Percentiles rank a stretch among this genome's conserved stretches.
Conservation (phyloP, 2,888 invertebrate genomes). For the Cantharis nigra region DNA sequence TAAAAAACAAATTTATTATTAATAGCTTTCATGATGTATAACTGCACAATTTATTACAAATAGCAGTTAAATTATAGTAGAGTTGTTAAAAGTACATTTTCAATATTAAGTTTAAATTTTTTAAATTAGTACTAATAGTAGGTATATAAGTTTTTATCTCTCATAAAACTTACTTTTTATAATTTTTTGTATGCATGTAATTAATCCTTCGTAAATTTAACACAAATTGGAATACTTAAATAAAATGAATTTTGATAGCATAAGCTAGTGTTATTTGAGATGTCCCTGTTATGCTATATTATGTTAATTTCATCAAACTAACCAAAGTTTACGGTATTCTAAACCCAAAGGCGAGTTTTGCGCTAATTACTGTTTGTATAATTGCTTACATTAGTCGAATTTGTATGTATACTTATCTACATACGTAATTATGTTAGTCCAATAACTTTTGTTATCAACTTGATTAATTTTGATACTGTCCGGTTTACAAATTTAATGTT, state of each 20-base stretch:
- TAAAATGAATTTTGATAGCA: neutral
- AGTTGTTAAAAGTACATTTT: neutral
- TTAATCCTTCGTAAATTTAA: neutral
- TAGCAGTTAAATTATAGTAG: neutral
- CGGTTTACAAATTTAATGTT: neutral
- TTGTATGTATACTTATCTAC: constrained; percentile 4
- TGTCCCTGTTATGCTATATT: constrained; percentile 25
- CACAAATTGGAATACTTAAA: neutral
- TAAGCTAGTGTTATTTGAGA: constrained; percentile 13
- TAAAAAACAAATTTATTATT: neutral
- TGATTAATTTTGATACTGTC: neutral
- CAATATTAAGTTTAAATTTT: too few relatives aligned
- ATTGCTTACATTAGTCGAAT: constrained; percentile 19
- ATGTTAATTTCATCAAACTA: constrained; percentile 32
- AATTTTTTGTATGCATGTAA: neutral
- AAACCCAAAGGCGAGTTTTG: constrained; percentile 25
- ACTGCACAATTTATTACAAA: neutral
- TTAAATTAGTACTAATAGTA: too few relatives aligned
- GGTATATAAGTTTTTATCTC: too few relatives aligned
- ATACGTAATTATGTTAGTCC: neutral
- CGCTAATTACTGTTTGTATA: constrained; percentile 26
- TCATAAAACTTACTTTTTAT: too few relatives aligned
- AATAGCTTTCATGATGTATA: neutral
- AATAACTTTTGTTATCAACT: neutral
- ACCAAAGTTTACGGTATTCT: constrained; percentile 22